phyloP scores from a whole-genome alignment of 2,888 invertebrate genomes.

The Chaitophorus viminalis region DNA sequence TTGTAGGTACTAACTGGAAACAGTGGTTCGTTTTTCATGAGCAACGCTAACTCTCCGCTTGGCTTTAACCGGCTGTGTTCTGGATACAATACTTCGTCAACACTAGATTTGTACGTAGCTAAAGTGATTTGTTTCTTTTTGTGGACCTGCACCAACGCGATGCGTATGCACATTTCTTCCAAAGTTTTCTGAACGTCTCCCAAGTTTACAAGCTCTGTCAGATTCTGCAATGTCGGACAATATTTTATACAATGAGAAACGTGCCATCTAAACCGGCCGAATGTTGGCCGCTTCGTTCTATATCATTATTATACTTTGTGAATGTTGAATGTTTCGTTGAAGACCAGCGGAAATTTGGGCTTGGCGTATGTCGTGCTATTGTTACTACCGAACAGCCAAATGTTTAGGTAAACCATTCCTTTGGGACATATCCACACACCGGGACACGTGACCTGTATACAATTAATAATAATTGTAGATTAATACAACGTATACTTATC shows the following conservation, averaged over 20 bases:
- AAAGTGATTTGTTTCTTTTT: constrained; percentile 36
- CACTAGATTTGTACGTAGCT: constrained; percentile 34
- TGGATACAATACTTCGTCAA: constrained; percentile 38
- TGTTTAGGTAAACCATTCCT: constrained; percentile 78
- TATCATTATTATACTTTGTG: constrained; percentile 71
- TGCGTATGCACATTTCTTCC: constrained; percentile 14
- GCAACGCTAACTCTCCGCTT: constrained; percentile 24
- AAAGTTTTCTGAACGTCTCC: constrained; percentile 20
- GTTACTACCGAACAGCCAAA: constrained; percentile 76
- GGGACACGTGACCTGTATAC: constrained; percentile 79
- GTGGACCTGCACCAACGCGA: constrained; percentile 32
- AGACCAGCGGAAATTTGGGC: constrained; percentile 78
- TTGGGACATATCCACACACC: constrained; percentile 86
- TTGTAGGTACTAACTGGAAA: constrained; percentile 40
- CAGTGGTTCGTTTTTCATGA: constrained; percentile 56
- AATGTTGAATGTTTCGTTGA: constrained; percentile 79
- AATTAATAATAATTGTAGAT: background rate
- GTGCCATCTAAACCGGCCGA: background rate
- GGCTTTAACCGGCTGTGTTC: background rate
- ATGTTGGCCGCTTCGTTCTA: too few relatives aligned
- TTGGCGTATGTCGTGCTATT: constrained; percentile 75
- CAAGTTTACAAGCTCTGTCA: constrained; percentile 11
- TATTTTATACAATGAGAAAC: background rate
- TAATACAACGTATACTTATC: background rate
- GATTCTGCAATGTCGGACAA: background rate